Base-by-base conservation (phyloP, 2,888 invertebrate genomes). In the Gerris lacustris region DNA sequence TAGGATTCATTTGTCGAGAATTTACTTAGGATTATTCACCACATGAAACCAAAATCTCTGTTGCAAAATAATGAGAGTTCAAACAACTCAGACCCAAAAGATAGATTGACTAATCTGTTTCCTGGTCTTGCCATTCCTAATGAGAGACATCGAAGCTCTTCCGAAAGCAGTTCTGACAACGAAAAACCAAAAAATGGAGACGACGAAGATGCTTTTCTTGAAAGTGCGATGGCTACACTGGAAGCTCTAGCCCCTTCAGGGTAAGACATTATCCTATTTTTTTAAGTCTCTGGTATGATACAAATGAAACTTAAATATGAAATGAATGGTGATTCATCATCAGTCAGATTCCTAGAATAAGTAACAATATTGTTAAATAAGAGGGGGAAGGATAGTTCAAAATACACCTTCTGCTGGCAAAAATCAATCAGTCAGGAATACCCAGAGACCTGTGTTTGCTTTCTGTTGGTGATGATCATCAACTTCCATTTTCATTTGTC, bases 1-100 rank as follows among this genome's bases (percentile, higher is more conserved):
- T 78, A 87, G 84, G 98, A 99, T 79, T 97, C 98, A 0, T 91
- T 99, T 77, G 88, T 93, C 76, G 89, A 92, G 2, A 99, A 96
- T 81, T 83, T 99, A 55, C 84, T 97, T 45, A 87, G 98, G 71
- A 91, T 99, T 69, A 97, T 99, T 74, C 92, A 96, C 77, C 92
- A 95, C 77, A 97, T 98, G 97, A 90, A 90, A 79, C 90, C 91
- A 6, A 79, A 75, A 55, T 47, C 70, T 55, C 15, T 55, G 15
- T 11, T 9, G 11, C 5, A 69, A 0, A 69, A 67, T 6, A 79
- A 79, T 67, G 80, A 80, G 63, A 47, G 75, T 31, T 78, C 80
- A 63, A 73, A 72, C 64, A 45, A 66, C 1, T 11, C 69, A n/a
- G 67, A 71, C 7, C 72, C 71, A 63, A 63, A 73, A 67, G 86